Evolutionary conservation across 1,140 invertebrate species (phyloP).

Genomic region (Holcopasites calliopsidis): DNA sequence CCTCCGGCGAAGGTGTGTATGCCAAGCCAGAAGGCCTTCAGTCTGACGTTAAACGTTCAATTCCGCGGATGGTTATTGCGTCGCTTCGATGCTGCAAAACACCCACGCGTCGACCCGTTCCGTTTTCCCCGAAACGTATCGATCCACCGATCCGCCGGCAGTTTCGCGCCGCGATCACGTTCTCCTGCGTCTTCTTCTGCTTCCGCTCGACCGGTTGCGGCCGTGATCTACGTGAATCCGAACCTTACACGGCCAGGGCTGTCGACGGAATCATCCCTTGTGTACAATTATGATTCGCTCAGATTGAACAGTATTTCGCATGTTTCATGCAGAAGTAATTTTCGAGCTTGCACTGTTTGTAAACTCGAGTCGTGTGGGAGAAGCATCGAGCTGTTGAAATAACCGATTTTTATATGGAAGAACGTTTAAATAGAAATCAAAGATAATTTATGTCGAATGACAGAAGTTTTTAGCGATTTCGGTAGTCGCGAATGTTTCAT

Average conservation of each 20-base stretch:
- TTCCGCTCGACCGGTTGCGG: not conserved
- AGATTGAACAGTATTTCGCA: too few relatives aligned
- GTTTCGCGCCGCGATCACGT: not conserved
- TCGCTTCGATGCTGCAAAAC: constrained; percentile 47
- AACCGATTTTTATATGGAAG: too few relatives aligned
- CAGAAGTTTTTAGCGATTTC: too few relatives aligned
- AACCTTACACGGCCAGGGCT: not conserved
- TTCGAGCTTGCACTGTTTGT: too few relatives aligned
- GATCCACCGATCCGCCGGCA: not conserved
- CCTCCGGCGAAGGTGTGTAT: constrained; percentile 65
- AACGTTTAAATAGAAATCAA: too few relatives aligned
- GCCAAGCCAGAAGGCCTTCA: constrained; percentile 64
- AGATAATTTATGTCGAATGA: too few relatives aligned
- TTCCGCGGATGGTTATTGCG: constrained; percentile 70
- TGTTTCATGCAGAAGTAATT: too few relatives aligned
- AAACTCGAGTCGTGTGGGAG: too few relatives aligned
- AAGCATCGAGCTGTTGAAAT: too few relatives aligned
- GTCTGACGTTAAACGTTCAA: constrained; percentile 74
- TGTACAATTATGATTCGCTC: too few relatives aligned
- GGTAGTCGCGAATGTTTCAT: not conserved
- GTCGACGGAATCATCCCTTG: not conserved
- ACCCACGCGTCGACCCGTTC: constrained; percentile 47
- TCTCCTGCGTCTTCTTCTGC: too few relatives aligned
- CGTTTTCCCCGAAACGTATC: constrained; percentile 20
- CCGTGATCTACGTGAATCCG: not conserved